Evolutionary conservation across 2,888 invertebrate species (phyloP), one percentile per base, ranked within the genome.

Genomic region (Byasa hedistus): DNA sequence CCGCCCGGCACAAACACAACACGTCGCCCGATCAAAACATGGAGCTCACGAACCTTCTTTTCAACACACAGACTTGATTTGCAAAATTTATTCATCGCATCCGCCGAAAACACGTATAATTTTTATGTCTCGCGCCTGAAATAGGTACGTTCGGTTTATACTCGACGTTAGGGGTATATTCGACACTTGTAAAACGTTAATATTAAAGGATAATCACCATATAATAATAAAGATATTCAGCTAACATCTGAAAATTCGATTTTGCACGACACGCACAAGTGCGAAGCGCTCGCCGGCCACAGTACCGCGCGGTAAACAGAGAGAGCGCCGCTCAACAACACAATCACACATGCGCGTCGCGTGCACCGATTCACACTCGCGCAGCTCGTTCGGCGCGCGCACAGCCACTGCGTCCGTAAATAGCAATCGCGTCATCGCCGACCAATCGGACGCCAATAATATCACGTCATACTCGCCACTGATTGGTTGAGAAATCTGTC

Each of bases 211-310:
- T 84, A 87, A 89, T 54, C 90, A 89, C 89, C 82, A 87, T 83
- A 77, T 73, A 80, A 82, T 81, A 80, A 78, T 82, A 77, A 77
- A 80, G 79, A 80, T 80, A 82, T 78, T 80, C 81, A 79, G 80
- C 77, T 81, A 79, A 81, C 80, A 83, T 81, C 86, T 87, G 88
- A 83, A 88, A 90, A 90, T 81, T 86, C 83, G 79, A 79, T 80
- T 83, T 79, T 81, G 80, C 81, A 78, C 76, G 68, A 76, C 76
- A 79, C 83, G 84, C 85, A 82, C 84, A 81, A 94, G 94, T 94
- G 94, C 92, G 95, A 95, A 95, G 85, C 94, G 96, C 83, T 86
- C 87, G 76, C 92, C 92, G 84, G 92, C 92, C 78, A 82, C 82
- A 81, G 80, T 80, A 90, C 91, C 82, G 89, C 92, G 77, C 93